phyloP scores from a whole-genome alignment of 64 coral and sea anemone genomes.

The Pachyseris speciosa region DNA sequence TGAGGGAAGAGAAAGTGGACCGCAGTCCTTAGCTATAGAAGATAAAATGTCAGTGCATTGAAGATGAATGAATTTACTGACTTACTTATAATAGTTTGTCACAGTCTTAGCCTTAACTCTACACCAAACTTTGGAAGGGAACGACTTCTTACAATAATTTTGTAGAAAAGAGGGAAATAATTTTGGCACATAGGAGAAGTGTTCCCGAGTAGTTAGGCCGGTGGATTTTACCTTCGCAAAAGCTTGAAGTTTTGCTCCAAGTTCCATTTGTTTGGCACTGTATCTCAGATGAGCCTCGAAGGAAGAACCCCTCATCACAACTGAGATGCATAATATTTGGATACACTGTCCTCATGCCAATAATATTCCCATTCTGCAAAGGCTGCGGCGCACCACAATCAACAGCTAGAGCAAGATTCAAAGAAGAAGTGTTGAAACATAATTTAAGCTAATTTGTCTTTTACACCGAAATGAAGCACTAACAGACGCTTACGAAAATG shows the following conservation, averaged over 20 bases:
- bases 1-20: not conserved
- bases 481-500: too few species aligned
- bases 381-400: constrained; percentile 31
- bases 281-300: constrained; percentile 18
- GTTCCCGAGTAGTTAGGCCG: too few species aligned
- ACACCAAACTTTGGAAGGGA: too few species aligned
- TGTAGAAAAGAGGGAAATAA: too few species aligned
- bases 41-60: too few species aligned
- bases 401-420: not conserved
- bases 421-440: not conserved
- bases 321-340: constrained; percentile 33
- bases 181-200: too few species aligned
- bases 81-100: too few species aligned
- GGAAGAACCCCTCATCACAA: constrained; percentile 58
- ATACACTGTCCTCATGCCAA: constrained; percentile 47
- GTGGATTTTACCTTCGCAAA: constrained; percentile 18
- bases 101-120: too few species aligned
- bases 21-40: constrained; percentile 30
- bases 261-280: constrained; percentile 25
- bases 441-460: too few species aligned
- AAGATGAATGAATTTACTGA: too few species aligned
- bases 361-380: constrained; percentile 23
- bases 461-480: too few species aligned
- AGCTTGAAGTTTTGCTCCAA: constrained; percentile 17
- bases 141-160: too few species aligned